These are phyloP conservation scores for Neodiprion fabricii DNA, from an alignment of 1,140 invertebrate species.

Conservation along the genomic window DNA sequence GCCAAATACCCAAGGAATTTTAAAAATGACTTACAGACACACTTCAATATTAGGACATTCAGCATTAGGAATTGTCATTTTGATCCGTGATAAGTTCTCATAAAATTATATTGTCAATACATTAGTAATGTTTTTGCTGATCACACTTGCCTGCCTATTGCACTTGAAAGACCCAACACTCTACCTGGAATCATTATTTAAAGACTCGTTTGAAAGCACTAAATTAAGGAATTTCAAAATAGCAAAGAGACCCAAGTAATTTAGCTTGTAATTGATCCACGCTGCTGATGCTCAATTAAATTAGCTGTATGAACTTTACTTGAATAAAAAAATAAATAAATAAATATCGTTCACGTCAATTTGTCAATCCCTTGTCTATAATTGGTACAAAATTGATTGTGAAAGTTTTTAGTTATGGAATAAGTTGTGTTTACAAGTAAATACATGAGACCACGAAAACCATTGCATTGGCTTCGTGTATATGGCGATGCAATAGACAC, in stretches of 20 bases:
- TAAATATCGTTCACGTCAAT: too few relatives aligned
- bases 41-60: not conserved
- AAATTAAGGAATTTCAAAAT: not conserved
- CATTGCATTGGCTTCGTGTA: not conserved
- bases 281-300: not conserved
- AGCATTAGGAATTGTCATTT: not conserved
- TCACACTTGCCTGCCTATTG: not conserved
- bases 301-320: not conserved
- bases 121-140: not conserved
- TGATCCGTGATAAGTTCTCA: not conserved
- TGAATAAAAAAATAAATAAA: too few relatives aligned
- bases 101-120: not conserved
- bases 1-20: too few relatives aligned
- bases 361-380: too few relatives aligned
- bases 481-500: too few relatives aligned
- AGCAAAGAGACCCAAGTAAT: not conserved
- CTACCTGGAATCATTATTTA: not conserved
- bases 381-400: not conserved
- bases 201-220: not conserved
- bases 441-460: not conserved
- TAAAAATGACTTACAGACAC: not conserved
- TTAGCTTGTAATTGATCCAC: not conserved
- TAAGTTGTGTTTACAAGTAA: not conserved
- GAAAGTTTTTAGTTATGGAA: not conserved
- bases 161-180: slow-evolving; percentile 3